Percentiles rank a stretch among this genome's conserved stretches.
Evolutionary conservation across 2,888 invertebrate genomes (phyloP).

Genomic region (Zaprionus bogoriensis): DNA sequence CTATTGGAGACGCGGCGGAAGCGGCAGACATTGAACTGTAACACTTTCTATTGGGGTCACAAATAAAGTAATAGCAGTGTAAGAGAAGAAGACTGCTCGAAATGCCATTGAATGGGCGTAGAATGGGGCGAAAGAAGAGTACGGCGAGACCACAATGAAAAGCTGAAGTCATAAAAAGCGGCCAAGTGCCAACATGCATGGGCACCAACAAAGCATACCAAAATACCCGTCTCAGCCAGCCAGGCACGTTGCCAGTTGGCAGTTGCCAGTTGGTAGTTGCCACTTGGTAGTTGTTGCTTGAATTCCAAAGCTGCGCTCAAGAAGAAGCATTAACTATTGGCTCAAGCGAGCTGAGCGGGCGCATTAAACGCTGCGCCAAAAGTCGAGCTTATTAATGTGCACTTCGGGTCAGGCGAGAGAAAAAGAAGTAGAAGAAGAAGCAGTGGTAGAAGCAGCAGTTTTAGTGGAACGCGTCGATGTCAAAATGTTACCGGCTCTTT

Average conservation of each 20-base stretch:
- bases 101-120: conserved; percentile 72
- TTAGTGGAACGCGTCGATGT: conserved; percentile 70
- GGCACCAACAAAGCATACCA: conserved; percentile 52
- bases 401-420: conserved; percentile 35
- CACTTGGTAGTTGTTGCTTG: conserved; percentile 28
- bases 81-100: conserved; percentile 29
- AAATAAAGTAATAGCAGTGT: conserved; percentile 36
- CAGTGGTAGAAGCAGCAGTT: neutral
- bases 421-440: neutral
- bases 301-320: conserved; percentile 41
- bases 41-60: conserved; percentile 77
- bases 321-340: conserved; percentile 25
- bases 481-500: conserved; percentile 70
- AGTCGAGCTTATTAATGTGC: conserved; percentile 68
- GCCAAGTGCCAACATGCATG: conserved; percentile 74
- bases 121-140: conserved; percentile 38
- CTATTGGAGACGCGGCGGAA: conserved; percentile 31
- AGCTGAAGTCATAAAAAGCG: conserved; percentile 58
- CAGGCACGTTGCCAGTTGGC: conserved; percentile 22
- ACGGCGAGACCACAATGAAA: conserved; percentile 41
- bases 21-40: conserved; percentile 76
- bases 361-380: conserved; percentile 22
- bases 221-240: conserved; percentile 5
- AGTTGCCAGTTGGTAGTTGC: conserved; percentile 4
- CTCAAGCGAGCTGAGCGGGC: conserved; percentile 4